phyloP scores from a whole-genome alignment of 2,888 invertebrate species.

The Tinea trinotella region DNA sequence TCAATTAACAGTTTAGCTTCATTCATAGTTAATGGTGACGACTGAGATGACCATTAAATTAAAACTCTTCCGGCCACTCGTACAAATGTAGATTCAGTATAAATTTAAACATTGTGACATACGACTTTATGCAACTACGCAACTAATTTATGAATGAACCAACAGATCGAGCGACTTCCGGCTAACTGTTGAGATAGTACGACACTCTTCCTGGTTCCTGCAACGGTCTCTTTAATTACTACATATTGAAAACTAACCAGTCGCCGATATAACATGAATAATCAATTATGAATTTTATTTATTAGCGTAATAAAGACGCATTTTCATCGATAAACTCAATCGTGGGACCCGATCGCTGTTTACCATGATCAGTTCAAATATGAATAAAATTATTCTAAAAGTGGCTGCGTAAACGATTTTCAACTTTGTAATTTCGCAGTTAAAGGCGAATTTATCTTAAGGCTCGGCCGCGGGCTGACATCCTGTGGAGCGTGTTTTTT shows the following conservation, averaged over 20 bases:
- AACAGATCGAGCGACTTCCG: constrained; percentile 70
- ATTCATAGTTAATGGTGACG: constrained; percentile 62
- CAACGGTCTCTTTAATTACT: constrained; percentile 69
- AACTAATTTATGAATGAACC: constrained; percentile 70
- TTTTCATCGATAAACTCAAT: constrained; percentile 31
- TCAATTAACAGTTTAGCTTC: constrained; percentile 64
- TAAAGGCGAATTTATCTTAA: constrained; percentile 39
- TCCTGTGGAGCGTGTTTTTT: constrained; percentile 67
- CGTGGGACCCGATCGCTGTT: constrained; percentile 51
- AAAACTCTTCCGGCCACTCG: constrained; percentile 27
- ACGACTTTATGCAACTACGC: constrained; percentile 55
- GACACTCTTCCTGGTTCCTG: constrained; percentile 73
- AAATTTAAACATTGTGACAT: constrained; percentile 41
- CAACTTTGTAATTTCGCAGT: constrained; percentile 35
- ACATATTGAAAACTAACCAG: constrained; percentile 26
- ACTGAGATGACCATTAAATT: constrained; percentile 27
- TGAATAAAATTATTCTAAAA: constrained; percentile 69
- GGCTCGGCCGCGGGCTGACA: constrained; percentile 43
- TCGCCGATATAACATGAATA: constrained; percentile 23
- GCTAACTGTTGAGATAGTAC: constrained; percentile 72
- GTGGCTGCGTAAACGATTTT: constrained; percentile 38
- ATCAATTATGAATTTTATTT: constrained; percentile 33
- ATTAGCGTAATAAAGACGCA: constrained; percentile 35
- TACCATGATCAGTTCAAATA: constrained; percentile 64
- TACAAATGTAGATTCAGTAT: constrained; percentile 35